A percentile compares a stretch with the other conserved stretches of the same genome.
phyloP scores from a whole-genome alignment of 2,113 vertebrate genomes.

The Notiomystis cincta region DNA sequence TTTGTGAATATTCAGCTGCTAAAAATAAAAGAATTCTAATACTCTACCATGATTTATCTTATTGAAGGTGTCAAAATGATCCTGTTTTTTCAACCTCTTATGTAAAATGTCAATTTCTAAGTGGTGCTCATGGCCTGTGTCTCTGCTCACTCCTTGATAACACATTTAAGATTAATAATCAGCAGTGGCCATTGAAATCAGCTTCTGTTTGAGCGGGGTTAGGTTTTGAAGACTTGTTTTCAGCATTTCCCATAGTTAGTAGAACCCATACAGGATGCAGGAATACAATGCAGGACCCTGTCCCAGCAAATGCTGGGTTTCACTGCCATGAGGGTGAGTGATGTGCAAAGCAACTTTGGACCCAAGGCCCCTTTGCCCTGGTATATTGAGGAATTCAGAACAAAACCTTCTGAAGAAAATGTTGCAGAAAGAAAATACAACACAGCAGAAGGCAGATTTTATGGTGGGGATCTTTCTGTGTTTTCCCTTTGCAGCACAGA shows the following conservation, averaged over 20 bases:
- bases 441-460: not conserved
- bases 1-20: not conserved
- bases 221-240: not conserved
- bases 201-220: not conserved
- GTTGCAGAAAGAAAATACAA: not conserved
- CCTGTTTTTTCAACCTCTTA: not conserved
- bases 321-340: rapidly evolving
- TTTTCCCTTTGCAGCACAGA: not conserved
- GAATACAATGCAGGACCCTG: not conserved
- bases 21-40: not conserved
- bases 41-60: not conserved
- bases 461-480: not conserved
- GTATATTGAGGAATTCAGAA: not conserved
- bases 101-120: not conserved
- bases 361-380: too few species aligned
- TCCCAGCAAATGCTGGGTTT: not conserved
- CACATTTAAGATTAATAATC: not conserved
- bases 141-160: not conserved
- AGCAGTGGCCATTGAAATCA: not conserved
- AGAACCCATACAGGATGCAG: not conserved
- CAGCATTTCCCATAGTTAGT: not conserved
- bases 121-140: rapidly evolving
- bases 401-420: not conserved
- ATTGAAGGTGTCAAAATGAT: not conserved
- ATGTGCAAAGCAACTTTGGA: not conserved